Conservation (phyloP, 2,113 vertebrate genomes). For the Nansenia antarctica region DNA sequence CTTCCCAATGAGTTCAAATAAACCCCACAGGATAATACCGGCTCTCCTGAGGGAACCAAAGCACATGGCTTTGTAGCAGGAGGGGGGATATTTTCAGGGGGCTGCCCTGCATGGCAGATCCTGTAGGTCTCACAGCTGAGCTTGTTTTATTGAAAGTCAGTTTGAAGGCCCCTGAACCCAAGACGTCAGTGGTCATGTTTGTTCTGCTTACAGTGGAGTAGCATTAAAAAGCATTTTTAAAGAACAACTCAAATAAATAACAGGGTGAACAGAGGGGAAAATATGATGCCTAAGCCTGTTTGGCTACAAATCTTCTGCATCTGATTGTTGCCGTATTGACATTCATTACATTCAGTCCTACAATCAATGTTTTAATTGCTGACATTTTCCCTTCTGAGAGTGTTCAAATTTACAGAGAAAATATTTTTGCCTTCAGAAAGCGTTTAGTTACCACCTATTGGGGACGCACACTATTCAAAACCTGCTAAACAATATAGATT, state of each 20-base stretch:
- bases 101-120: slow-evolving; percentile 69
- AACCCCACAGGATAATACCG: slow-evolving; percentile 74
- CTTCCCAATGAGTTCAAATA: slow-evolving; percentile 76
- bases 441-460: slow-evolving; percentile 51
- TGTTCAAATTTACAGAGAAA: slow-evolving; percentile 43
- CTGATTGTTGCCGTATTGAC: slow-evolving; percentile 8
- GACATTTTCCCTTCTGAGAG: not conserved
- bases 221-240: slow-evolving; percentile 53
- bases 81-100: slow-evolving; percentile 70
- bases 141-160: slow-evolving; percentile 76
- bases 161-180: slow-evolving; percentile 71
- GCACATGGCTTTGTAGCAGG: slow-evolving; percentile 75
- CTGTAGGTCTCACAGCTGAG: slow-evolving; percentile 75
- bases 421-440: slow-evolving; percentile 49
- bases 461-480: slow-evolving; percentile 36
- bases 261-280: slow-evolving; percentile 13
- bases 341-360: not conserved
- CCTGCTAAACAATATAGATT: slow-evolving; percentile 54
- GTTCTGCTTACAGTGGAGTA: slow-evolving; percentile 64
- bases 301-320: slow-evolving; percentile 18
- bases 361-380: not conserved
- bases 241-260: slow-evolving; percentile 38
- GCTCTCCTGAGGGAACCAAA: slow-evolving; percentile 70
- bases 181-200: slow-evolving; percentile 70
- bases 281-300: slow-evolving; percentile 50